A percentile compares a stretch with the other conserved stretches of the same genome.
Evolutionary conservation across 2,888 invertebrate species (phyloP).

Genomic region (Aporophyla lueneburgensis): DNA sequence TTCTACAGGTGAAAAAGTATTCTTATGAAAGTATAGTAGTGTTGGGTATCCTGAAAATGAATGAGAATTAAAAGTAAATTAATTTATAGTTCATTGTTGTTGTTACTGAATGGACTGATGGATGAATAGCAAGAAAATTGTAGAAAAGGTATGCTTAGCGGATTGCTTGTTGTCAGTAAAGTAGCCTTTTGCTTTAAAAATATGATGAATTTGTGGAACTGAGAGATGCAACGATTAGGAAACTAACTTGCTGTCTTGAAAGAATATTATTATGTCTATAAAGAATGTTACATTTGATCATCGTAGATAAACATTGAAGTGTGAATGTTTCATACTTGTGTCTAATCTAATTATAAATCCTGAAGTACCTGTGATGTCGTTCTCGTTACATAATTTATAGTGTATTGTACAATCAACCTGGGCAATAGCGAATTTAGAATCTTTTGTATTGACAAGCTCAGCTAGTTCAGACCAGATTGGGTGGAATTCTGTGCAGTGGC

Average conservation of each 20-base stretch:
- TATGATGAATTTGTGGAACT: not conserved
- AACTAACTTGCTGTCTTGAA: not conserved
- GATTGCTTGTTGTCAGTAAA: not conserved
- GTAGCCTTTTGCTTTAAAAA: not conserved
- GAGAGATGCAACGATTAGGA: not conserved
- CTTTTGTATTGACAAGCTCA: slow-evolving; percentile 92
- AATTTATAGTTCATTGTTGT: not conserved
- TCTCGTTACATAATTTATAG: slow-evolving; percentile 92
- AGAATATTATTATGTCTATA: too few relatives aligned
- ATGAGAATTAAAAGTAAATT: not conserved
- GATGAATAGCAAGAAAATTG: not conserved
- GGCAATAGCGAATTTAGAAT: slow-evolving; percentile 93
- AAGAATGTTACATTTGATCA: slow-evolving; percentile 1
- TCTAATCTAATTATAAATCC: slow-evolving; percentile 37
- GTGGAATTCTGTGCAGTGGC: slow-evolving; percentile 94
- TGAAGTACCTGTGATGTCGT: slow-evolving; percentile 93
- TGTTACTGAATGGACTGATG: not conserved
- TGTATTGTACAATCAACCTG: slow-evolving; percentile 95
- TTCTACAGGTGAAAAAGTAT: slow-evolving; percentile 92
- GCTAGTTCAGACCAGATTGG: slow-evolving; percentile 95
- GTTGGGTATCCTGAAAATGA: slow-evolving; percentile 91
- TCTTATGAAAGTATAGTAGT: slow-evolving; percentile 94
- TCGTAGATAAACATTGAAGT: not conserved
- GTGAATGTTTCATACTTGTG: not conserved
- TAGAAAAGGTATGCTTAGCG: not conserved